Conservation (phyloP, 2,797 vertebrate genomes). For the Chloroceryle amazona region DNA sequence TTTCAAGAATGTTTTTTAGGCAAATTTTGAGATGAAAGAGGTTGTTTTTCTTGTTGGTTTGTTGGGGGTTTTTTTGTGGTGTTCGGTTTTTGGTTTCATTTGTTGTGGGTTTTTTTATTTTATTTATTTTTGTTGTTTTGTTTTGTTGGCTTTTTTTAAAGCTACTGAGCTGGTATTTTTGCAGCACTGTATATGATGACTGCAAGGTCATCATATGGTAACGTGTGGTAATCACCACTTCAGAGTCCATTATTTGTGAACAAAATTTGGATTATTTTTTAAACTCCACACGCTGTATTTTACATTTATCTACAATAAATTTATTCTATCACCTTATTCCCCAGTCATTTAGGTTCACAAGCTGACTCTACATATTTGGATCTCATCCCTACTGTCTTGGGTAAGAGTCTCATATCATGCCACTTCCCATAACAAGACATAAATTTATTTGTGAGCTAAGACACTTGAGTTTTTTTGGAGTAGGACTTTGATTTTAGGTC, state of each 20-base stretch:
- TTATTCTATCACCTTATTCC: background rate
- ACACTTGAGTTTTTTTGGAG: constrained; percentile 1
- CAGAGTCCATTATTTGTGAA: background rate
- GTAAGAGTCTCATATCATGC: background rate
- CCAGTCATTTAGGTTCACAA: background rate
- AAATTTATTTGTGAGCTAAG: background rate
- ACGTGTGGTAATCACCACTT: background rate
- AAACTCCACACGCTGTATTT: background rate
- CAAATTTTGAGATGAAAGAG: background rate
- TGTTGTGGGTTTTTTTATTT: background rate
- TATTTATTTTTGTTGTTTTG: too few relatives aligned
- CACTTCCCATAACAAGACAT: background rate
- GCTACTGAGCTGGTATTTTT: background rate
- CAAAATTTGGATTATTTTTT: too few relatives aligned
- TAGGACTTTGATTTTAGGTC: background rate
- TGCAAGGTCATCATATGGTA: background rate
- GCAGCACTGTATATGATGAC: fast-evolving
- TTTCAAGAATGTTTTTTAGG: background rate
- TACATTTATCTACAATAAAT: background rate
- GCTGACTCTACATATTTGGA: background rate
- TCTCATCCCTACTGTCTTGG: background rate
- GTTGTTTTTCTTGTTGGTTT: background rate
- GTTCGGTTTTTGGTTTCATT: too few relatives aligned
- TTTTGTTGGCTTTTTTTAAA: background rate
- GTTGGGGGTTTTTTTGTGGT: background rate